Conservation (phyloP, 2,888 invertebrate genomes). For the Trichopria drosophilae region DNA sequence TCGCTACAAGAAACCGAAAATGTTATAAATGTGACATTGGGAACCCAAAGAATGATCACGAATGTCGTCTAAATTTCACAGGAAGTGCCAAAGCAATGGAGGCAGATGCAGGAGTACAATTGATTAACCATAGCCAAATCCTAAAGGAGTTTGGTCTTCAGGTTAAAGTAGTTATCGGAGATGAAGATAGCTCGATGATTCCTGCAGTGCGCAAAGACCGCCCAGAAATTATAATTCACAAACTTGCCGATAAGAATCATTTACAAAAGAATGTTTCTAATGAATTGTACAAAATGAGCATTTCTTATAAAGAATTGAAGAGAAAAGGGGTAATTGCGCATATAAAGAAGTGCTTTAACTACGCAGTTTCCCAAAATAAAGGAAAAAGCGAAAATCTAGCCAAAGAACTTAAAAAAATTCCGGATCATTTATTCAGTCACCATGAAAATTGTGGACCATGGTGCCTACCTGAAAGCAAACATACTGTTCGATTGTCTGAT, state of each 20-base stretch:
- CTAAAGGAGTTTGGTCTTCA: constrained; percentile 25
- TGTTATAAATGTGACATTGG: constrained; percentile 36
- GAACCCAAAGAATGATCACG: constrained; percentile 31
- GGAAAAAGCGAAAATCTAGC: constrained; percentile 7
- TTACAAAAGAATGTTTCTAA: constrained; percentile 15
- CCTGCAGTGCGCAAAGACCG: constrained; percentile 19
- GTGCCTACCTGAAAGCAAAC: constrained; percentile 3
- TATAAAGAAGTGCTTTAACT: constrained; percentile 18
- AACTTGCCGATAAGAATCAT: constrained; percentile 16
- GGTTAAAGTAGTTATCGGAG: constrained; percentile 29
- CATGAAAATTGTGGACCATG: constrained; percentile 11
- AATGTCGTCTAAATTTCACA: constrained; percentile 34
- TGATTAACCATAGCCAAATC: constrained; percentile 27
- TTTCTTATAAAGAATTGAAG: neutral
- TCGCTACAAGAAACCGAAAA: constrained; percentile 36
- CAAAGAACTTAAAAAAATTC: neutral
- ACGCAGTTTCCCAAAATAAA: constrained; percentile 12
- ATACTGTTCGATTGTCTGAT: neutral
- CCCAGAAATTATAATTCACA: neutral
- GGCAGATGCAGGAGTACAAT: constrained; percentile 27
- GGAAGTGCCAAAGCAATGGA: constrained; percentile 40
- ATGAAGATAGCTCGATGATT: constrained; percentile 36
- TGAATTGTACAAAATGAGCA: constrained; percentile 8
- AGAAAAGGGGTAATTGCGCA: constrained; percentile 7
- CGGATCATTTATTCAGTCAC: constrained; percentile 4